phyloP scores from a whole-genome alignment of 2,113 vertebrate species.

The Chlorocebus sabaeus region DNA sequence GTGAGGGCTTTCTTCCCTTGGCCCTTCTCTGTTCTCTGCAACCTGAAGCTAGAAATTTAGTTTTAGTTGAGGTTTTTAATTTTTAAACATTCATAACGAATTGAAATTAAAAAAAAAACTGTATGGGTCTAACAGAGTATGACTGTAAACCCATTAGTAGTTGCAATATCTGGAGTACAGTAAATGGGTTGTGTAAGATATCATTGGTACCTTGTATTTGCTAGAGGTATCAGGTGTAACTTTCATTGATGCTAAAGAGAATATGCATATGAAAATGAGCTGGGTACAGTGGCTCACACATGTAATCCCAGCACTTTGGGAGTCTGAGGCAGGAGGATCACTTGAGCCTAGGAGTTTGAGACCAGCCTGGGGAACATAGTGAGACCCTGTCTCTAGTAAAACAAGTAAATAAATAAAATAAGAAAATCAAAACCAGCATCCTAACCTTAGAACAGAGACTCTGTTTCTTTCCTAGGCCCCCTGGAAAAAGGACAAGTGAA shows the following conservation, averaged over 20 bases:
- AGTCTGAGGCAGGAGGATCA: too few species aligned
- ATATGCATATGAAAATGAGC: not conserved
- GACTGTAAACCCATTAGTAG: not conserved
- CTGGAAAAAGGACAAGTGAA: slow-evolving; percentile 98
- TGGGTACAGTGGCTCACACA: too few species aligned
- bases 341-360: too few species aligned
- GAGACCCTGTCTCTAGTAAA: too few species aligned
- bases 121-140: not conserved
- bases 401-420: too few species aligned
- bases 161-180: not conserved
- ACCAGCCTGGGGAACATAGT: too few species aligned
- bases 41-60: not conserved
- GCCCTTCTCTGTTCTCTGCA: not conserved
- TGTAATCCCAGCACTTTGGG: too few species aligned
- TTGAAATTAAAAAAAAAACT: not conserved
- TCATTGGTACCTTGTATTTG: not conserved
- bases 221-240: not conserved
- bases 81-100: slow-evolving; percentile 27
- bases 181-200: not conserved
- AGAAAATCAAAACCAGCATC: not conserved
- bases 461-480: slow-evolving; percentile 86
- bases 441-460: slow-evolving; percentile 10
- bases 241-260: not conserved
- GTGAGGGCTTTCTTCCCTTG: not conserved
- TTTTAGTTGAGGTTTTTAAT: slow-evolving; percentile 7